phyloP scores from a whole-genome alignment of 2,113 vertebrate species.

The Elephantulus edwardii region DNA sequence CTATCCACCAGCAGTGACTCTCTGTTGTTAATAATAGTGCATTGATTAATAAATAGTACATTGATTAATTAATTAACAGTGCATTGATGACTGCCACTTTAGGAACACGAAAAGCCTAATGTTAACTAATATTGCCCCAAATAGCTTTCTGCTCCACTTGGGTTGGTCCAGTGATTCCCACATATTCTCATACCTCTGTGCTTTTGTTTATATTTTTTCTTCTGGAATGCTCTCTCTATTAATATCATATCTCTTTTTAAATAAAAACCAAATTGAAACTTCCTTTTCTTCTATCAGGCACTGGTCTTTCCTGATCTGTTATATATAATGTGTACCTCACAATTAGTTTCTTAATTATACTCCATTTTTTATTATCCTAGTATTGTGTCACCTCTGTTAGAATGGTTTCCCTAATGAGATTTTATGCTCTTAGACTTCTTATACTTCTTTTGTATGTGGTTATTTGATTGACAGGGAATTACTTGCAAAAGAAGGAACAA shows the following conservation, averaged over 20 bases:
- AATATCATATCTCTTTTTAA: background rate
- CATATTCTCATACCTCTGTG: background rate
- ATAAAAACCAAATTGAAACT: background rate
- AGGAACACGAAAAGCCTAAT: background rate
- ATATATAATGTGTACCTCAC: background rate
- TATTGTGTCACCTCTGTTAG: slow-evolving; percentile 25
- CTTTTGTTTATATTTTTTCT: background rate
- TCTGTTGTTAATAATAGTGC: too few relatives aligned
- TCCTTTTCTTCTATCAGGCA: background rate
- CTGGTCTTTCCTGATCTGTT: background rate
- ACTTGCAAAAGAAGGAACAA: background rate
- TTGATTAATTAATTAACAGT: too few relatives aligned
- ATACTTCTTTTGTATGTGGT: slow-evolving; percentile 35
- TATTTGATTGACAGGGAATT: slow-evolving; percentile 37
- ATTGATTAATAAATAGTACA: too few relatives aligned
- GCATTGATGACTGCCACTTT: background rate
- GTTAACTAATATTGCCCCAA: background rate
- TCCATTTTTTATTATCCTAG: slow-evolving; percentile 35
- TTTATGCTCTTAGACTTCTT: slow-evolving; percentile 40
- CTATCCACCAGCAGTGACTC: too few relatives aligned
- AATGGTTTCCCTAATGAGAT: slow-evolving; percentile 42
- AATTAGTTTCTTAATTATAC: background rate
- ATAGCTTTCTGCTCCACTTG: background rate
- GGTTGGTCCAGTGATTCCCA: background rate
- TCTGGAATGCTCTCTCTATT: slow-evolving; percentile 8